Evolutionary conservation across 92 coral and sea anemone species (phyloP), one percentile per base, ranked within the genome.

Genomic region (Porites evermanni): DNA sequence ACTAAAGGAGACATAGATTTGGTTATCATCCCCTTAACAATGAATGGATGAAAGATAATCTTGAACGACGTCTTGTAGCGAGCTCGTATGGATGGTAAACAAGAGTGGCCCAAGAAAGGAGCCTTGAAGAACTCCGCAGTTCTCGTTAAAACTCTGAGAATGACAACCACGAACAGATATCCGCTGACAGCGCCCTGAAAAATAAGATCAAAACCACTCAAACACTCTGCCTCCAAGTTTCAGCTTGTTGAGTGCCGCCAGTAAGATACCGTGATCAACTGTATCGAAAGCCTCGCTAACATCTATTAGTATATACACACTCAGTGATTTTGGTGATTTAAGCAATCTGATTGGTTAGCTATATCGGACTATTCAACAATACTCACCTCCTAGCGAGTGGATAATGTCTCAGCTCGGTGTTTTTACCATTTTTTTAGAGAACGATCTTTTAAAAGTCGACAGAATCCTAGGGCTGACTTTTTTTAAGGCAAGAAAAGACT

Each of bases 21-120:
- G 29, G 29, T 26, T 26, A 1, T 26, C 29, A 26, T 26, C 29
- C 1, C 29, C 29, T 1, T 26, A 26, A 26, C 29, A 26, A 77
- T 75, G 83, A 51, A 68, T 74, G 24, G 53, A 24, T 47, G 78
- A 86, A 16, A 72, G 70, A 21, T 79, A 67, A 23, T 60, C 68
- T 67, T 86, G 29, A 16, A 78, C 75, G 51, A 78, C 70, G 75
- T 79, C 77, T 50, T 68, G 71, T 47, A 86, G 75, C 64, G 74
- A 53, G 52, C 71, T 79, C 7, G 72, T 69, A 24, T 87, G 72
- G 54, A 87, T 38, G 13, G 79, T 65, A 60, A 87, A 79, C 79
- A 87, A 56, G 10, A 87, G 77, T 5, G 90, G 90, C 16, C 85
- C 90, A 81, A 87, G 77, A 61, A 80, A 87, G 76, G 90, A 79